These are phyloP conservation scores for Aphaenogaster floridana DNA, from an alignment of 1,140 invertebrate genomes.

Conservation along the genomic window DNA sequence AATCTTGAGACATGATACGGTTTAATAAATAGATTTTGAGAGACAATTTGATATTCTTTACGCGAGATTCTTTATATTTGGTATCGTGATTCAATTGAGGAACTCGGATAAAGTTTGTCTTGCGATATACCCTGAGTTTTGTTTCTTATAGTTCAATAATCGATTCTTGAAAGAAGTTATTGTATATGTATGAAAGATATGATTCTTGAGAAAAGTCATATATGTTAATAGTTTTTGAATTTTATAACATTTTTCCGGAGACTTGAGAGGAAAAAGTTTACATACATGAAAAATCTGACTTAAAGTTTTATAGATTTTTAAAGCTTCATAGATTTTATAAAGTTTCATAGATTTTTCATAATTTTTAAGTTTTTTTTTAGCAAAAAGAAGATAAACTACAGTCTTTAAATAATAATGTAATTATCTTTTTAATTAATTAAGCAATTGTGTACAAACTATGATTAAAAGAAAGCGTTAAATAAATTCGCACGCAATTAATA, in stretches of 20 bases:
- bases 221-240: not conserved
- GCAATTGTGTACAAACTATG: not conserved
- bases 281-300: not conserved
- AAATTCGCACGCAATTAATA: not conserved
- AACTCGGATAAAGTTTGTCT: not conserved
- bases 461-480: not conserved
- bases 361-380: not conserved
- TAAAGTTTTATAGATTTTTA: not conserved
- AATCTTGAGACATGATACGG: not conserved
- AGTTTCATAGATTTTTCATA: not conserved
- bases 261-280: not conserved
- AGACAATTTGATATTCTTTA: constrained; percentile 4
- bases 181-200: not conserved
- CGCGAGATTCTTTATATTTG: not conserved
- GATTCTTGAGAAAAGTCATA: no score
- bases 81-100: not conserved
- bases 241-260: not conserved
- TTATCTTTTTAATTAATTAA: not conserved
- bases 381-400: not conserved
- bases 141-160: not conserved
- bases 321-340: not conserved
- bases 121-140: not conserved
- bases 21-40: constrained; percentile 3
- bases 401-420: constrained; percentile 2
- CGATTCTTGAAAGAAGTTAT: not conserved